Conservation (phyloP, 2,888 invertebrate species). For the Ceriagrion tenellum region DNA sequence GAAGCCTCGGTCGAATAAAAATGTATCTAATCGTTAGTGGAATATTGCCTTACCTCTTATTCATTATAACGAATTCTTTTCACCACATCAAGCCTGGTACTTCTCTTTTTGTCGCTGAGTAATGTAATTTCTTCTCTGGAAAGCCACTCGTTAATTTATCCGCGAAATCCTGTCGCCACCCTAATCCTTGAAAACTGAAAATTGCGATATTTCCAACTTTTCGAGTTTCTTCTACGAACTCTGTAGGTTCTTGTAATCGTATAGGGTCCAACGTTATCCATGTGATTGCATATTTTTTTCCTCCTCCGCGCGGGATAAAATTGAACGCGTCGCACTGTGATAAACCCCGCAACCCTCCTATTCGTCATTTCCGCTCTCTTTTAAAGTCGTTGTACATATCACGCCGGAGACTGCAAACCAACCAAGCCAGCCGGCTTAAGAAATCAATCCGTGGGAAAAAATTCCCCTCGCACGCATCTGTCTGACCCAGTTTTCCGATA, state of each 20-base stretch:
- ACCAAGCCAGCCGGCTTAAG: not conserved
- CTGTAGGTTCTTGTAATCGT: not conserved
- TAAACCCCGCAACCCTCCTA: not conserved
- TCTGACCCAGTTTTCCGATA: not conserved
- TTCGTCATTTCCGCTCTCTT: conserved; percentile 38
- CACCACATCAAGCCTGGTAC: too few relatives aligned
- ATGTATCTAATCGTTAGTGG: too few relatives aligned
- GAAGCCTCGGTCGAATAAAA: too few relatives aligned
- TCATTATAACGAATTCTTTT: too few relatives aligned
- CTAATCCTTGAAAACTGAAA: too few relatives aligned
- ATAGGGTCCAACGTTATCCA: not conserved
- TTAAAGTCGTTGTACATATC: not conserved
- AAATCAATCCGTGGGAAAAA: not conserved
- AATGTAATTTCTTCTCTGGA: too few relatives aligned
- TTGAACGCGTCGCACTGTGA: not conserved
- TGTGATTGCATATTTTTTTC: too few relatives aligned
- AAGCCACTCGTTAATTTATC: too few relatives aligned
- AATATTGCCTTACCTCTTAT: too few relatives aligned
- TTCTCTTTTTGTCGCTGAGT: too few relatives aligned
- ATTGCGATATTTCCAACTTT: not conserved
- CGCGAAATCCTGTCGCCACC: too few relatives aligned
- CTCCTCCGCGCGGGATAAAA: not conserved
- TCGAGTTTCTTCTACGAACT: not conserved
- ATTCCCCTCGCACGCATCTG: not conserved
- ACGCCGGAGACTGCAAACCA: not conserved